These are phyloP conservation scores for Toxonevra muliebris DNA, from an alignment of 2,888 invertebrate species.

Conservation along the genomic window DNA sequence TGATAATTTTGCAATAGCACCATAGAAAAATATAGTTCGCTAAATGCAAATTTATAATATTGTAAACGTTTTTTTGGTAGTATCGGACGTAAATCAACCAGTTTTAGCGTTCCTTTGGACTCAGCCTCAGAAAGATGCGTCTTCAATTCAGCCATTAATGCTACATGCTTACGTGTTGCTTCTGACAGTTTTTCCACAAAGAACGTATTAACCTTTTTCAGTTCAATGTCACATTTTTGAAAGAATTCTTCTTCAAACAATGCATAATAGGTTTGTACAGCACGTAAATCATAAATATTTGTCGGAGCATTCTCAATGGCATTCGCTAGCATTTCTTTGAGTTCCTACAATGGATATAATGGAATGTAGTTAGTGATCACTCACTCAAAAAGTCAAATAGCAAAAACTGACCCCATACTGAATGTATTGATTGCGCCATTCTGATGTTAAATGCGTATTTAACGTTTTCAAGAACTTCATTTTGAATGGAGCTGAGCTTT, in stretches of 20 bases:
- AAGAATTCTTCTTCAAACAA: slow-evolving; percentile 94
- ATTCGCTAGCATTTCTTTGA: slow-evolving; percentile 90
- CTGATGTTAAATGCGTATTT: slow-evolving; percentile 96
- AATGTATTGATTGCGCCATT: slow-evolving; percentile 97
- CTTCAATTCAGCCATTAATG: slow-evolving; percentile 67
- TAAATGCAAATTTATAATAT: slow-evolving; percentile 84
- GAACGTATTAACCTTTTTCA: slow-evolving; percentile 94
- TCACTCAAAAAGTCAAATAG: too few species aligned
- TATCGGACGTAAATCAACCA: slow-evolving; percentile 77
- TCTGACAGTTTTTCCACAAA: slow-evolving; percentile 96
- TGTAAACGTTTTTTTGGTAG: slow-evolving; percentile 25
- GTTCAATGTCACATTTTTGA: slow-evolving; percentile 88
- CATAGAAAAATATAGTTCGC: slow-evolving; percentile 95
- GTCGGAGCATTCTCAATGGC: slow-evolving; percentile 84
- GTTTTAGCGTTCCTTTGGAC: slow-evolving; percentile 59
- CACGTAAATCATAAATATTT: background rate
- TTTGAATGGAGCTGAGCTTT: background rate
- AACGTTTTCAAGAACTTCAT: slow-evolving; percentile 99
- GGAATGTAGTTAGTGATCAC: too few species aligned
- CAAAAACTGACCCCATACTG: slow-evolving; percentile 74
- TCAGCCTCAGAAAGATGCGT: slow-evolving; percentile 61
- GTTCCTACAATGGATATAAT: slow-evolving; percentile 64
- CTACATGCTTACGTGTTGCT: slow-evolving; percentile 90
- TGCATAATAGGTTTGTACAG: slow-evolving; percentile 71
- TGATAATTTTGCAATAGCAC: slow-evolving; percentile 97